These are phyloP conservation scores for Meghimatium bilineatum DNA, from an alignment of 2,888 invertebrate species.

Conservation along the genomic window DNA sequence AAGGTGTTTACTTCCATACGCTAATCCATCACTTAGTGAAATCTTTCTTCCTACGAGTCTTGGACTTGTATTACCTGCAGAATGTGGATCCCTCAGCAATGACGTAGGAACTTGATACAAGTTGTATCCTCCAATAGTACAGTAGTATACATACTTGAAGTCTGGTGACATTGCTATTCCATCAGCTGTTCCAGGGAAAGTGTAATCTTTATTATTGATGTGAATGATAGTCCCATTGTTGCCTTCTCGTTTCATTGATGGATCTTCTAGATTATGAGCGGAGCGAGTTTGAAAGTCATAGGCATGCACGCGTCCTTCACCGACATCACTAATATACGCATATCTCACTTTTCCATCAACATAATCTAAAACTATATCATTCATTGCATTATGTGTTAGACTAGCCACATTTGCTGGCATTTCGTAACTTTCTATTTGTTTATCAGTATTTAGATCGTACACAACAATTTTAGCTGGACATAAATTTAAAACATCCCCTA, in stretches of 20 bases:
- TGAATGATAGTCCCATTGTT: constrained; percentile 53
- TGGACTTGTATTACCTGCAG: constrained; percentile 38
- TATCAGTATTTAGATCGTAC: constrained; percentile 58
- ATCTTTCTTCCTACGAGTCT: constrained; percentile 60
- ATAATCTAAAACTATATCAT: constrained; percentile 67
- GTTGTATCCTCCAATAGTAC: constrained; percentile 59
- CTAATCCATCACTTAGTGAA: constrained; percentile 60
- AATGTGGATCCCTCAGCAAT: constrained; percentile 52
- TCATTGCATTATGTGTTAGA: constrained; percentile 58
- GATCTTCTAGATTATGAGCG: constrained; percentile 59
- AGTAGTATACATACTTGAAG: constrained; percentile 64
- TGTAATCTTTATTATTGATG: constrained; percentile 49
- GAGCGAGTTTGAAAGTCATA: constrained; percentile 58
- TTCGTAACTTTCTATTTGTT: constrained; percentile 56
- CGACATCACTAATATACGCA: constrained; percentile 64
- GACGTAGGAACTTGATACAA: constrained; percentile 61
- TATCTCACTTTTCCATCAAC: constrained; percentile 59
- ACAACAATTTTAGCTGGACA: constrained; percentile 67
- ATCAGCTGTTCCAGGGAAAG: constrained; percentile 55
- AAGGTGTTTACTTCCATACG: constrained; percentile 59
- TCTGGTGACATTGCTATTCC: constrained; percentile 68
- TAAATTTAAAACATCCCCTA: constrained; percentile 44
- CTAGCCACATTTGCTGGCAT: constrained; percentile 61
- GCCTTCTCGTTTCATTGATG: constrained; percentile 55
- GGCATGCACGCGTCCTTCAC: constrained; percentile 60